A percentile compares a stretch with the other conserved stretches of the same genome.
phyloP scores from a whole-genome alignment of 2,797 vertebrate genomes.

The Enteromius radiatus region DNA sequence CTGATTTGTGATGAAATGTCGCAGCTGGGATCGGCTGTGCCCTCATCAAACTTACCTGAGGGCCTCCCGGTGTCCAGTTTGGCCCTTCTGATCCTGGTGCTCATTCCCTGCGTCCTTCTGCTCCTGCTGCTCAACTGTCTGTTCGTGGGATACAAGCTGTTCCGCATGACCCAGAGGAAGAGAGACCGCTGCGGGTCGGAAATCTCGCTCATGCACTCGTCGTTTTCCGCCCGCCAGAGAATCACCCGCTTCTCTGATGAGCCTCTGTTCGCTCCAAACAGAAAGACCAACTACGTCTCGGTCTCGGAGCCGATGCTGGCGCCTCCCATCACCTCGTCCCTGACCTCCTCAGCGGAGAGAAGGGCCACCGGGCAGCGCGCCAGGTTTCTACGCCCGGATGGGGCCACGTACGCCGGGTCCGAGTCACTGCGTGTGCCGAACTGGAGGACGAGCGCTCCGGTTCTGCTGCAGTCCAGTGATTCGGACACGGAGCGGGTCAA shows the following conservation, averaged over 20 bases:
- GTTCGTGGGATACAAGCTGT: constrained; percentile 78
- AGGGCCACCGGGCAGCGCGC: constrained; percentile 62
- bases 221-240: constrained; percentile 65
- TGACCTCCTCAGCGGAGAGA: constrained; percentile 73
- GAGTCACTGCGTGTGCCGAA: constrained; percentile 72
- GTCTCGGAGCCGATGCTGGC: constrained; percentile 71
- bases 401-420: constrained; percentile 66
- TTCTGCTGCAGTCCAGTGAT: constrained; percentile 70
- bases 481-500: constrained; percentile 74
- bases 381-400: constrained; percentile 68
- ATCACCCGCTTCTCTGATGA: constrained; percentile 57
- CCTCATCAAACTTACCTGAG: constrained; percentile 60
- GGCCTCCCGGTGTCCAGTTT: constrained; percentile 69
- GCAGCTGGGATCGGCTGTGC: constrained; percentile 62
- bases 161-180: constrained; percentile 64
- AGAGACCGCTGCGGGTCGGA: constrained; percentile 59
- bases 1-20: constrained; percentile 75
- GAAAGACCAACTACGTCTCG: constrained; percentile 64
- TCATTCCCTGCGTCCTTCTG: constrained; percentile 79
- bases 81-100: constrained; percentile 76
- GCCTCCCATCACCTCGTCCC: constrained; percentile 76
- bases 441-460: constrained; percentile 71
- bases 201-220: constrained; percentile 64
- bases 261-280: constrained; percentile 59
- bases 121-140: constrained; percentile 82